These are phyloP conservation scores for Chrysotoxum bicinctum DNA, from an alignment of 2,888 invertebrate species.

Conservation along the genomic window DNA sequence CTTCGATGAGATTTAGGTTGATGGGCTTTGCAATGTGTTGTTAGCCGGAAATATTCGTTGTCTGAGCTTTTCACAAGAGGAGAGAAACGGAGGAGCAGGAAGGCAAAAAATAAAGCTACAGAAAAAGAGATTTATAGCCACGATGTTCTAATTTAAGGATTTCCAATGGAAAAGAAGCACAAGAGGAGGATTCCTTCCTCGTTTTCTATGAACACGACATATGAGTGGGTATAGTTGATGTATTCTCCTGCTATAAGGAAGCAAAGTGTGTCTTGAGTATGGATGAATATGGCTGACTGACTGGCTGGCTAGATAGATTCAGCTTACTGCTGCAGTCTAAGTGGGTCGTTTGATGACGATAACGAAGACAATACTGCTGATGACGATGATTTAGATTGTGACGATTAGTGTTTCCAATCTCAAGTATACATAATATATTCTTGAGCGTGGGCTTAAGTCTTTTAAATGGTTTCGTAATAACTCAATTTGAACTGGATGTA, in stretches of 20 bases:
- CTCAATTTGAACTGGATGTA: constrained; percentile 44
- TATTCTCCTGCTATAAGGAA: constrained; percentile 29
- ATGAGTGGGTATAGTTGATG: background rate
- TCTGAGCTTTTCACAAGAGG: constrained; percentile 56
- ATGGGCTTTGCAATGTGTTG: constrained; percentile 64
- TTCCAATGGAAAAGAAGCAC: constrained; percentile 48
- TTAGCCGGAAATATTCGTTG: constrained; percentile 68
- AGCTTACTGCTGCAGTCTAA: constrained; percentile 46
- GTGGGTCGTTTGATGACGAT: constrained; percentile 47
- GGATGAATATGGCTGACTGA: constrained; percentile 4
- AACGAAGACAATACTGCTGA: constrained; percentile 13
- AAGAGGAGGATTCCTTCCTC: constrained; percentile 29
- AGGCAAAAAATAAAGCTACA: background rate
- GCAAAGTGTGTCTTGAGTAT: background rate
- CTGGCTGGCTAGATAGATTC: constrained; percentile 15
- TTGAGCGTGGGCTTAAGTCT: constrained; percentile 45
- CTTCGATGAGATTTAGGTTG: constrained; percentile 69
- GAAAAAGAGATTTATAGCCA: constrained; percentile 62
- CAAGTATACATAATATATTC: constrained; percentile 8
- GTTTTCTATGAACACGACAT: constrained; percentile 7
- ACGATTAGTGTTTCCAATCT: constrained; percentile 54
- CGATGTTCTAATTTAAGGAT: constrained; percentile 69
- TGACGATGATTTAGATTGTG: constrained; percentile 21
- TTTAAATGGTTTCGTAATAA: constrained; percentile 55
- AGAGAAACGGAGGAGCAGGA: background rate